Base-by-base conservation (phyloP, 2,888 invertebrate species). In the Homarus gammarus region DNA sequence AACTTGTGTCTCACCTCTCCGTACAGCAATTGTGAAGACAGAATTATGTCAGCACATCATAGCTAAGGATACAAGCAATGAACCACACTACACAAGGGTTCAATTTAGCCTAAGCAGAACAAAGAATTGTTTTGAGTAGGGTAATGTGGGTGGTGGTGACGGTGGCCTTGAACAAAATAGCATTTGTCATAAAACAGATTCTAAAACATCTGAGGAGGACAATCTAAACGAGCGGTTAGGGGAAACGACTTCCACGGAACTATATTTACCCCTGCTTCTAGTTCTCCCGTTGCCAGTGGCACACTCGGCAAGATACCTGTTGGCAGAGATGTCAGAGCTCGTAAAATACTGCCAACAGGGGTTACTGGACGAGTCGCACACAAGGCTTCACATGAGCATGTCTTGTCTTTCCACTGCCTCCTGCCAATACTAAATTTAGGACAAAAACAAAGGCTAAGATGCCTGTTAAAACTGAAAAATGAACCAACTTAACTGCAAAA, bases 241-340 rank as follows among this genome's bases (percentile, higher is more conserved):
- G 64, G 72, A 38, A 12, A 72, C 33, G 31, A 31, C 72, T 72
- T 44, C 44, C 78, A 51, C 51, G 33, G 78, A 78, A 78, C 78
- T 44, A 78, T 78, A 78, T 78, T 78, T 78, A 78, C 78, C 78
- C 78, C 78, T 49, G 27, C 44, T 78, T 44, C 31, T 78, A 44
- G 40, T 78, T 49, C 78, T 78, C 78, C 44, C 49, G 78, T 49
- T 78, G 49, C 78, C 78, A 78, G 78, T 78, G 78, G 78, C 78
- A 49, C 44, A 44, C 75, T 75, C 49, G 51, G 78, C 78, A 78
- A 78, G 78, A 49, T 78, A 78, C 78, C 78, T 78, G 78, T 78
- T 49, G 78, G 78, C 78, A 44, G 78, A 78, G 44, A 78, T 51
- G 44, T 78, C 51, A 51, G 78, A 44, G 18, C 33, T 36, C 15